Evolutionary conservation across 2,113 vertebrate species (phyloP), one percentile per base, ranked within the genome.

Genomic region (Leptosomus discolor): DNA sequence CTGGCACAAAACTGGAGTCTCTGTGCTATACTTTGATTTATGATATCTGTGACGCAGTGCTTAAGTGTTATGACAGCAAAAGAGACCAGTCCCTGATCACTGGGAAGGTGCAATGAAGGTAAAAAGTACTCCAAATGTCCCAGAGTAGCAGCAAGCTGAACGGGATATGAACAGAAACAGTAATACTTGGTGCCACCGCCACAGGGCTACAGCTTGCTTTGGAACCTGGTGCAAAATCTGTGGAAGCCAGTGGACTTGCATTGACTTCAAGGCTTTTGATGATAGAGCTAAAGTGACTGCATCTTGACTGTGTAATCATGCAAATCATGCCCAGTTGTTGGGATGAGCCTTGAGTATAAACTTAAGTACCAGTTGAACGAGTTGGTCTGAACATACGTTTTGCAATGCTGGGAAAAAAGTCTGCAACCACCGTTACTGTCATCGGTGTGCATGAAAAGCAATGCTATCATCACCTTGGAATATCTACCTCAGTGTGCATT

Each of bases 11-110:
- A 21, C 17, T 11, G 3, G 12, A 5, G 4, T 54, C 39, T 68
- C 57, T 46, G 26, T 58, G 3, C 43, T 41, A 2, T 11, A 1
- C 34, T 60, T 53, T 29, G 0, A 1, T n/a, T 5, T 29, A 5
- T 8, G 0, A 9, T 5, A 6, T 48, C 50, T 60, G 36, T 39
- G 68, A 45, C 2, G 0, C 39, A 23, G 30, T 22, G 9, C 27
- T 29, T 29, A 26, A 77, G 41, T 18, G 15, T 20, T 20, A 14
- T 63, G 32, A 45, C 22, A 57, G 43, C 30, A 60, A 46, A 57
- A 78, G 19, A 74, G 16, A 18, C 6, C 15, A 16, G 9, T 80
- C 37, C 10, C 60, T 71, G 15, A 54, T 68, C 16, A 22, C 34
- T 34, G 51, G 10, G 17, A 78, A 64, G 36, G 24, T 70, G 30